Conservation (phyloP, 2,888 invertebrate genomes). For the Eurois occulta region DNA sequence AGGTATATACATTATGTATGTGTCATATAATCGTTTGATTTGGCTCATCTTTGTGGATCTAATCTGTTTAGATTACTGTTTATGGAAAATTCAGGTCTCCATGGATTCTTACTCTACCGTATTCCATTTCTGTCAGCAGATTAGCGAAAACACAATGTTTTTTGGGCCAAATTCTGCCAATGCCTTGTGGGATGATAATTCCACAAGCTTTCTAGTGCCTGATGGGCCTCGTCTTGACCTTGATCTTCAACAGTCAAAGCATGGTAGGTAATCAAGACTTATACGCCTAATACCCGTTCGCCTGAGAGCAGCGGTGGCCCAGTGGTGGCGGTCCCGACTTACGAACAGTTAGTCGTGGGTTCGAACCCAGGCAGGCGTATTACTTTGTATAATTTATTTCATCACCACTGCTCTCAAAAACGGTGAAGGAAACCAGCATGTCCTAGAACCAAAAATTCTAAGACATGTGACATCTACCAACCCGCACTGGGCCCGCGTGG, state of each 20-base stretch:
- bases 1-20: conserved; percentile 39
- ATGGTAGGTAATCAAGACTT: neutral
- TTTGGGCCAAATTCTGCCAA: neutral
- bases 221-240: neutral
- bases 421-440: too few relatives aligned
- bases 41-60: neutral
- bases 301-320: too few relatives aligned
- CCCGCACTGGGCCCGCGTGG: too few relatives aligned
- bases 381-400: too few relatives aligned
- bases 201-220: neutral
- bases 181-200: neutral
- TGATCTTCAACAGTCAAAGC: neutral
- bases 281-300: neutral
- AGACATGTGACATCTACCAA: too few relatives aligned
- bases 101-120: neutral
- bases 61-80: neutral
- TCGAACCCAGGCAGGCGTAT: too few relatives aligned
- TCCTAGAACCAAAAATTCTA: too few relatives aligned
- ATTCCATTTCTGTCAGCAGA: neutral
- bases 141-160: neutral
- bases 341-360: too few relatives aligned
- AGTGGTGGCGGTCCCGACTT: too few relatives aligned
- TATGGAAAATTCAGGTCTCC: neutral
- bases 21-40: conserved; percentile 31
- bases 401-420: too few relatives aligned